Base-by-base conservation (phyloP, 1,140 invertebrate species). In the Popillia japonica region DNA sequence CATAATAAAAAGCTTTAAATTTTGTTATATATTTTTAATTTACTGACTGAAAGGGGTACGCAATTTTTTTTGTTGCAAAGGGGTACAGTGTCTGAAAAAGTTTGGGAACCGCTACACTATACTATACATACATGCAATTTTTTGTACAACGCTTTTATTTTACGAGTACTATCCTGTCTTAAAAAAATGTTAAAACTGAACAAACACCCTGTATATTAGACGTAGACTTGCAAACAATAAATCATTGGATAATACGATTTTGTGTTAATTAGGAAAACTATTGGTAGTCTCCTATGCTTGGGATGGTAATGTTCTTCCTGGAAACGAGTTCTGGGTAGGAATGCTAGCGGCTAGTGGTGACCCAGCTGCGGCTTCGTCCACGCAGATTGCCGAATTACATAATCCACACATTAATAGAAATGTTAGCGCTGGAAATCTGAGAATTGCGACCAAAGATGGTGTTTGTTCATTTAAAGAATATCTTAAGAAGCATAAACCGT, bases 241-340 rank as follows among this genome's bases (percentile, higher is more conserved):
- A 48, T 14, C 8, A 44, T 22, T 72, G 72, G 9, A 40, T 64
- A 20, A 4, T 17, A 77, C 79, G 22, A 10, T 6, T 64, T 68
- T 34, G 84, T 34, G 11, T 68, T 27, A 14, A 22, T 68, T 81
- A 34, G 89, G 88, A 27, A 91, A 91, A 82, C 82, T 92, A 2
- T 82, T 92, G 72, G 88, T 93, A 9, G 89, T 92, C 4, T 92
- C 90, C 0, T 93, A 93, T 80, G 90, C 92, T 0, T 92, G 91
- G 90, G 92, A 93, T 83, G 90, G 90, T 8, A 93, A 93, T 81
- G 88, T 92, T 0, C 87, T 92, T 75, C 92, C 92, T 2, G 92
- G 92, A 81, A 91, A 90, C 78, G 90, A 91, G 76, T 91, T 89
- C 80, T 91, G 90, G 90, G 9, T 23, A n/a, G 79, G 79, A 72